Evolutionary conservation across 2,113 vertebrate species (phyloP), one percentile per base, ranked within the genome.

Genomic region (Sinocyclocheilus rhinocerous): DNA sequence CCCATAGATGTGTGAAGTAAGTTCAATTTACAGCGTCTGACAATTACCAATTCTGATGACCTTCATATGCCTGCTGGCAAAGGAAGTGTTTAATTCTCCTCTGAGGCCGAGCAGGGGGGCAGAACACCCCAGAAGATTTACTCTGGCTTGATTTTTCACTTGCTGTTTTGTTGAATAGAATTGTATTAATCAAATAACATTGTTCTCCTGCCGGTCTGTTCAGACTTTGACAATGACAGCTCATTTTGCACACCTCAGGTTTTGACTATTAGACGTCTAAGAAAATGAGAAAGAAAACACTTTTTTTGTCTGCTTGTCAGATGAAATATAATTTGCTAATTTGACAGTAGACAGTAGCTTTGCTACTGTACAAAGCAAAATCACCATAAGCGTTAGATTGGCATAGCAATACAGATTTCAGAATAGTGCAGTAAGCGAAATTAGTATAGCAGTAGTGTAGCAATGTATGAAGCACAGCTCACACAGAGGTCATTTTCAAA

Each of bases 1-100:
- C 92, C 91, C 89, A 78, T 82, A 93, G 95, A 96, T 94, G 96
- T 98, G 97, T 95, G 96, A 97, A 97, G 96, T 95, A 96, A 97
- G 95, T 96, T 96, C 95, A 96, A 96, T 96, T 97, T 96, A 88
- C 95, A 96, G 94, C 18, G 91, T 92, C 94, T 97, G 96, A 96
- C 96, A 96, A 95, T 95, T 94, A 88, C 87, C 90, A 94, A 94
- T 95, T 93, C 89, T 93, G 94, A 92, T 94, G 93, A 96, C 95
- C 95, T 94, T 89, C 80, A 65, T 81, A 75, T 96, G 95, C 94
- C 95, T 93, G 95, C 90, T 95, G 95, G 95, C 96, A 94, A 94
- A 94, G 94, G 92, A 93, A 96, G 95, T 95, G 94, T 95, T 89
- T 92, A 76, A 89, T 90, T 91, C 86, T 85, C 84, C 75, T 2